Base-by-base conservation (phyloP, 2,888 invertebrate genomes). In the Bombylius major region DNA sequence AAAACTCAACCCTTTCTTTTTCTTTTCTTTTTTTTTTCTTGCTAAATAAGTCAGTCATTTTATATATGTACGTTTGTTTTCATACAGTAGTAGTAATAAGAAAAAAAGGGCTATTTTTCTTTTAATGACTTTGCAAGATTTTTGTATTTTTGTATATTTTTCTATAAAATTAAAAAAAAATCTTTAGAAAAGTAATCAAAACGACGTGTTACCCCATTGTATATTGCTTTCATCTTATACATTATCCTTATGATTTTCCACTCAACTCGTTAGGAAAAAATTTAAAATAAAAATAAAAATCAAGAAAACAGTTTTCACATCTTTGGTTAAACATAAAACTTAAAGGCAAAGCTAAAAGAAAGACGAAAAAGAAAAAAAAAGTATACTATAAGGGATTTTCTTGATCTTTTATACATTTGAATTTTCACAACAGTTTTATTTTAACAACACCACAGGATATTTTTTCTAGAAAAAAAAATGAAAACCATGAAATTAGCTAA, bases 1-100 rank as follows among this genome's bases (percentile, higher is more conserved):
- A 23, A 23, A 60, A 59, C 59, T 60, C 60, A 58, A 60, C 60
- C 60, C 59, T 57, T 57, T 58, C 56, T 50, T 56, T 50, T 57
- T n/a, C n/a, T n/a, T 23, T 23, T 23, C 2, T 1, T 23, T 23
- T 23, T 23, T 23, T 3, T 23, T 23, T 23, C 23, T 23, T 23
- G 23, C 23, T 23, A 23, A 23, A 1, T 23, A 23, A 23, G 23
- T 23, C 23, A 23, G 23, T 23, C 23, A 23, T 23, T 23, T 1
- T 23, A 23, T 3, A 23, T 23, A 23, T 57, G 56, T 55, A 57
- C 56, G 42, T 54, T 51, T 50, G 34, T 50, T 4, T 32, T 48
- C 12, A 8, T 23, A 23, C 23, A 23, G 23, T 23, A 23, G 23
- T 23, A 23, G 3, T 31, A 3, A 23, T 23, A 23, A 23, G n/a